phyloP scores from a whole-genome alignment of 2,888 invertebrate genomes.

The Busseola fusca region DNA sequence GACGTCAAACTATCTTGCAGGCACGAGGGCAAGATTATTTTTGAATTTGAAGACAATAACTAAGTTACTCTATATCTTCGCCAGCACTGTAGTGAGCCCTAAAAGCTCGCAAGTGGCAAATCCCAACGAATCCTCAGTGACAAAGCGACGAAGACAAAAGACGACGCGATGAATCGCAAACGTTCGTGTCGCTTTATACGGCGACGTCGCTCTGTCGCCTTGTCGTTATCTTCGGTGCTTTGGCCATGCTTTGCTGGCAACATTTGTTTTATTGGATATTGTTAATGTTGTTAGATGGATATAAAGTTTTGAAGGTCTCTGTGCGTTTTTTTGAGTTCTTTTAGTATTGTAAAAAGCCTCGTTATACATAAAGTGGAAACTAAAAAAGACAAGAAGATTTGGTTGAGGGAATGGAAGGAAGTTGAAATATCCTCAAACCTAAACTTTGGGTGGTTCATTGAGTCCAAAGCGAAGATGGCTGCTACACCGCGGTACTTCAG shows the following conservation, averaged over 20 bases:
- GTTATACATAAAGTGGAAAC: background rate
- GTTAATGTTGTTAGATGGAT: background rate
- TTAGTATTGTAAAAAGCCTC: background rate
- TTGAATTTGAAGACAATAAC: background rate
- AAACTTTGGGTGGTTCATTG: no score
- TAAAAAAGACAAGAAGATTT: background rate
- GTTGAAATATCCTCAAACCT: no score
- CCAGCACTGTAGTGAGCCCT: constrained; percentile 5
- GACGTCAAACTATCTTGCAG: background rate
- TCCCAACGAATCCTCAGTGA: constrained; percentile 61
- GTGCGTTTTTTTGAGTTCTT: background rate
- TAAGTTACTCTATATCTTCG: background rate
- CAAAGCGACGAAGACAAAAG: constrained; percentile 66
- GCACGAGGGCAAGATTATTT: background rate
- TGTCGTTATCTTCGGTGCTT: constrained; percentile 40
- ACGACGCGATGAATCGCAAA: constrained; percentile 54
- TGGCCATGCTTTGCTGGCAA: constrained; percentile 23
- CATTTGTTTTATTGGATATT: constrained; percentile 44
- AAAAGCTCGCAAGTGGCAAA: constrained; percentile 47
- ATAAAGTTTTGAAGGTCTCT: background rate
- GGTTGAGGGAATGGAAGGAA: background rate
- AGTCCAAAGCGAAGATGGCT: no score
- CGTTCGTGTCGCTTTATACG: constrained; percentile 45
- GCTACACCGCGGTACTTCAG: no score
- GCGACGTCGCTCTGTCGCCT: constrained; percentile 38